These are phyloP conservation scores for Arctocebus calabarensis DNA, from an alignment of 2,797 vertebrate genomes.

Conservation along the genomic window DNA sequence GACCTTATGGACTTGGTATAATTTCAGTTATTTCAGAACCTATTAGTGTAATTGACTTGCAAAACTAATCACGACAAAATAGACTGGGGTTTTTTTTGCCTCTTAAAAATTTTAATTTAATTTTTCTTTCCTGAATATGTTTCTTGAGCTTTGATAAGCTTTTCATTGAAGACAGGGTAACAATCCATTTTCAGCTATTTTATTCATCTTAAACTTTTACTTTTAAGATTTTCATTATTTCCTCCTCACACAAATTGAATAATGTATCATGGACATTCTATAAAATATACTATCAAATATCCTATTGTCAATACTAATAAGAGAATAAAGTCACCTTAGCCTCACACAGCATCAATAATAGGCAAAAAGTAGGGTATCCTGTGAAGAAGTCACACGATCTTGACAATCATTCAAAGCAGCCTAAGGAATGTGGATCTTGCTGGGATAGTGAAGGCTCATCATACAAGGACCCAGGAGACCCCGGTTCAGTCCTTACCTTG, in stretches of 20 bases:
- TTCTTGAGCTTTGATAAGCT: slow-evolving; percentile 4
- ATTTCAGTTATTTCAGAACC: slow-evolving; percentile 37
- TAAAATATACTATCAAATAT: slow-evolving; percentile 51
- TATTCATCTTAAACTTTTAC: slow-evolving; percentile 34
- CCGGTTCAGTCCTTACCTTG: background rate
- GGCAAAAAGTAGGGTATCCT: background rate
- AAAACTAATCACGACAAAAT: slow-evolving; percentile 1
- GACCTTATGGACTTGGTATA: background rate
- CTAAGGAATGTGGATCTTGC: background rate
- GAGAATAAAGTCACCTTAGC: background rate
- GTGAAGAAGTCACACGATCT: background rate
- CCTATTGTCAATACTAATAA: slow-evolving; percentile 22
- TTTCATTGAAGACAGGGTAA: background rate
- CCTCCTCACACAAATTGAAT: slow-evolving; percentile 12
- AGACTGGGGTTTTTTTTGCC: background rate
- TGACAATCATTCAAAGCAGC: background rate
- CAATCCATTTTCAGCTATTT: slow-evolving; percentile 30
- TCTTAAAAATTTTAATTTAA: background rate
- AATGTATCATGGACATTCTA: slow-evolving; percentile 19
- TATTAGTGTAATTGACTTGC: slow-evolving; percentile 49
- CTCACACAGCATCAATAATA: background rate
- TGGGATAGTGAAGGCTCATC: background rate
- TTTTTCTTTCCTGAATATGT: background rate
- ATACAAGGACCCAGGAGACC: background rate
- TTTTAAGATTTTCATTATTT: slow-evolving; percentile 63